These are phyloP conservation scores for Lepilemur septentrionalis DNA, from an alignment of 2,797 vertebrate genomes.

Conservation along the genomic window DNA sequence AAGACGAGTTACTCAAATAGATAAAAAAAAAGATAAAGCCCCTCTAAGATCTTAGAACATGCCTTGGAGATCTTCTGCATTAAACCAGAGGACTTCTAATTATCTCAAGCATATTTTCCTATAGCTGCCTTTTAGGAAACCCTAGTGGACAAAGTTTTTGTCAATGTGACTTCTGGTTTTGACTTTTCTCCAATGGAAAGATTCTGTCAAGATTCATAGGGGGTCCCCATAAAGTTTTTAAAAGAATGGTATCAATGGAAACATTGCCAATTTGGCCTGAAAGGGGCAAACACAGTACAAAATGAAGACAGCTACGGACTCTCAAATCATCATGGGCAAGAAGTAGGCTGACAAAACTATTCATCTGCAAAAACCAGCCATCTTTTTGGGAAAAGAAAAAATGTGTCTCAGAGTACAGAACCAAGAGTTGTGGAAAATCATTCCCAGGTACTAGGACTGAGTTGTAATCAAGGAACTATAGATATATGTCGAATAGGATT, in stretches of 20 bases:
- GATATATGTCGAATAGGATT: background rate
- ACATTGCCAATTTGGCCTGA: background rate
- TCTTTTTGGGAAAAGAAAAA: background rate
- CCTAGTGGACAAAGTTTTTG: background rate
- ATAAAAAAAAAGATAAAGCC: background rate
- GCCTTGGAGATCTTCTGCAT: background rate
- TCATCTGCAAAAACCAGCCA: background rate
- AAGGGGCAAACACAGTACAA: background rate
- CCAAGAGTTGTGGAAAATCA: background rate
- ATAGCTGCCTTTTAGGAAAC: background rate
- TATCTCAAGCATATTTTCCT: background rate
- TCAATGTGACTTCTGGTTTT: background rate
- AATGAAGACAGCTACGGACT: background rate
- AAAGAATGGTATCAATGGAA: background rate
- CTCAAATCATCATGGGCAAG: background rate
- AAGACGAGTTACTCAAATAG: background rate
- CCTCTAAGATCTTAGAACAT: background rate
- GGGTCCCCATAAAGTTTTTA: background rate
- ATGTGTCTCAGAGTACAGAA: background rate
- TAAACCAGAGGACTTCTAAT: background rate
- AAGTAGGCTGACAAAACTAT: background rate
- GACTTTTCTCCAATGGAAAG: background rate
- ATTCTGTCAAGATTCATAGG: background rate
- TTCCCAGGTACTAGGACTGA: background rate
- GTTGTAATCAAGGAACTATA: background rate